These are phyloP conservation scores for Coptodon rendalli DNA, from an alignment of 2,113 vertebrate genomes.

Conservation along the genomic window DNA sequence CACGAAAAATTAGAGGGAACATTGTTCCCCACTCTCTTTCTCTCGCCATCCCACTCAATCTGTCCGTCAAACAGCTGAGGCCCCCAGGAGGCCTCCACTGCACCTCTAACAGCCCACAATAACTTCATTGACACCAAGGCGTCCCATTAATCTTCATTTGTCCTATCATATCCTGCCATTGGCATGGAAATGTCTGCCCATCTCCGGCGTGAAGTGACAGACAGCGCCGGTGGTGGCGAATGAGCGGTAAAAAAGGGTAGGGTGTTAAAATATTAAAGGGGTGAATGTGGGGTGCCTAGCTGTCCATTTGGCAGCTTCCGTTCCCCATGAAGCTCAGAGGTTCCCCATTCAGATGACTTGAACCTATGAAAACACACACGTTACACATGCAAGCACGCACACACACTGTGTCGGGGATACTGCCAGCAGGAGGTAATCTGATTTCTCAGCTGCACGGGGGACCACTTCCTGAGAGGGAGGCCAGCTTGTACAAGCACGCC, in stretches of 20 bases:
- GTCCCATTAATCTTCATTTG: constrained; percentile 81
- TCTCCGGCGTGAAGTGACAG: constrained; percentile 53
- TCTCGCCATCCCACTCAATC: constrained; percentile 4
- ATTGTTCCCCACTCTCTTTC: not conserved
- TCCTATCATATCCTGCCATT: constrained; percentile 77
- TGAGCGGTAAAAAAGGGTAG: not conserved
- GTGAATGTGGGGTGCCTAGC: constrained; percentile 8
- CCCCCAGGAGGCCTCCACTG: constrained; percentile 59
- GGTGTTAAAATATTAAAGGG: not conserved
- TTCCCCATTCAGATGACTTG: constrained; percentile 63
- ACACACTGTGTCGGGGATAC: constrained; percentile 35
- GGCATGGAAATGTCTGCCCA: constrained; percentile 71
- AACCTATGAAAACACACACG: not conserved
- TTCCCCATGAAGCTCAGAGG: constrained; percentile 59
- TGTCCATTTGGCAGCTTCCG: constrained; percentile 63
- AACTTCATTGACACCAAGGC: constrained; percentile 65
- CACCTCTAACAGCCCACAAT: constrained; percentile 68
- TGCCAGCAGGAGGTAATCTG: constrained; percentile 56
- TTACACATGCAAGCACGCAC: not conserved
- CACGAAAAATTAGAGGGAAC: too few species aligned
- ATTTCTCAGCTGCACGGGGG: constrained; percentile 64
- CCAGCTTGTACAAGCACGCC: constrained; percentile 42
- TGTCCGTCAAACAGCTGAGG: constrained; percentile 54
- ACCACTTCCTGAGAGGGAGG: constrained; percentile 66
- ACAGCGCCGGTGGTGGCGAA: constrained; percentile 12